Evolutionary conservation across 2,797 vertebrate species (phyloP), one percentile per base, ranked within the genome.

Genomic region (Rhodeus uyekii): DNA sequence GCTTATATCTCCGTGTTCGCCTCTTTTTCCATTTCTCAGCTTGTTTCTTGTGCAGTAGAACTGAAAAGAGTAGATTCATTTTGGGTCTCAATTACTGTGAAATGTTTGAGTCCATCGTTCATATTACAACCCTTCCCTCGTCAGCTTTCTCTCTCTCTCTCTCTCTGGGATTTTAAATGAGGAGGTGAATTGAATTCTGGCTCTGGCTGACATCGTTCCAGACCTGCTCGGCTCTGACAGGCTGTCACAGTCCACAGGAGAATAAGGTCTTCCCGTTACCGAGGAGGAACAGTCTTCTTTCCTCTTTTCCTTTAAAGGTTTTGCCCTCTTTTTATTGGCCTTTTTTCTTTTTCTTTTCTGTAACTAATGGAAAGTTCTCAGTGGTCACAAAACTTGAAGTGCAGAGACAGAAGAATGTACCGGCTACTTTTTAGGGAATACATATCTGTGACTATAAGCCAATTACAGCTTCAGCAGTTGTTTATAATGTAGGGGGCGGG

Each of bases 141-240:
- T 80, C 38, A 44, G n/a, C 64, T 24, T 48, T 5, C 53, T 18
- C 63, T 18, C 19, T 34, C 27, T 36, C 44, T 50, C 2, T 29
- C 48, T 42, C 65, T 53, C n/a, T 44, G 27, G 39, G 53, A 46
- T 71, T 80, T 71, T 46, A 80, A 80, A 80, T 61, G 78, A 79
- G 64, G 34, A n/a, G 36, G 27, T 27, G 78, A 80, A 72, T 14
- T 61, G 78, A 72, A 36, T 61, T 80, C 27, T 61, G 78, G 67
- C 38, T 46, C 60, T 4, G 27, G 78, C 19, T 80, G 24, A 71
- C 39, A 61, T 46, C 12, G 5, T n/a, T 29, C 27, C 53, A 80
- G 50, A 48, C 53, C 27, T 48, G 39, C 19, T 61, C 4, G 1
- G 8, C 55, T 44, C 5, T 76, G 32, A 61, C 55, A 55, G 46